Evolutionary conservation across 2,797 vertebrate species (phyloP).

Genomic region (Eulemur coronatus): DNA sequence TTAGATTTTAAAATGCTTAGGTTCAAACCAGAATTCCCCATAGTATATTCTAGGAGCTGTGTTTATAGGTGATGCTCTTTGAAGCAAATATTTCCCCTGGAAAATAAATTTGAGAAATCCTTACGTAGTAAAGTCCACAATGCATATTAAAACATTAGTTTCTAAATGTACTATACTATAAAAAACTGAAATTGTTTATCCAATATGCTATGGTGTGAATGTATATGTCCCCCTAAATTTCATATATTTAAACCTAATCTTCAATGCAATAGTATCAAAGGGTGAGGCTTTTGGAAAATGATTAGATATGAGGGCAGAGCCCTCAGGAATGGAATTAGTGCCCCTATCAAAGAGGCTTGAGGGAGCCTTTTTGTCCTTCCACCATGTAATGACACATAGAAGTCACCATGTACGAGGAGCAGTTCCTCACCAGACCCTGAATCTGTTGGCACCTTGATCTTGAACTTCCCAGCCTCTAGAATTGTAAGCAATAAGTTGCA

Average conservation of each 20-base stretch:
- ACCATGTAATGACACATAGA: not conserved
- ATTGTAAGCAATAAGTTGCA: not conserved
- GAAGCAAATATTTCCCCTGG: not conserved
- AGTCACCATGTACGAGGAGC: not conserved
- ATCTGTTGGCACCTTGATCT: not conserved
- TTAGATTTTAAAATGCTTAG: not conserved
- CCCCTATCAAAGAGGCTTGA: not conserved
- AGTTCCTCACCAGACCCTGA: not conserved
- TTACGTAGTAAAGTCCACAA: not conserved
- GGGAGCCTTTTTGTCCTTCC: not conserved
- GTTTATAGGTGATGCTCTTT: constrained; percentile 4
- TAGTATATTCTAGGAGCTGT: not conserved
- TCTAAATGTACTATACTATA: not conserved
- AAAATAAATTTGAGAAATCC: constrained; percentile 13
- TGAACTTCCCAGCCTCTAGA: not conserved
- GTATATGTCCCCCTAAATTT: not conserved
- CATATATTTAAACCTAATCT: not conserved
- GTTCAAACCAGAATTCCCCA: not conserved
- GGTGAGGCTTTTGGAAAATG: not conserved
- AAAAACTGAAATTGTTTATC: not conserved
- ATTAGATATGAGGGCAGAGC: not conserved
- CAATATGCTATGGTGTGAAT: not conserved
- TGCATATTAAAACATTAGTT: not conserved
- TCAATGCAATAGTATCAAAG: not conserved
- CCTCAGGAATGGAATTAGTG: not conserved